Conservation (phyloP, 2,888 invertebrate species). For the Lepidonotus clava region DNA sequence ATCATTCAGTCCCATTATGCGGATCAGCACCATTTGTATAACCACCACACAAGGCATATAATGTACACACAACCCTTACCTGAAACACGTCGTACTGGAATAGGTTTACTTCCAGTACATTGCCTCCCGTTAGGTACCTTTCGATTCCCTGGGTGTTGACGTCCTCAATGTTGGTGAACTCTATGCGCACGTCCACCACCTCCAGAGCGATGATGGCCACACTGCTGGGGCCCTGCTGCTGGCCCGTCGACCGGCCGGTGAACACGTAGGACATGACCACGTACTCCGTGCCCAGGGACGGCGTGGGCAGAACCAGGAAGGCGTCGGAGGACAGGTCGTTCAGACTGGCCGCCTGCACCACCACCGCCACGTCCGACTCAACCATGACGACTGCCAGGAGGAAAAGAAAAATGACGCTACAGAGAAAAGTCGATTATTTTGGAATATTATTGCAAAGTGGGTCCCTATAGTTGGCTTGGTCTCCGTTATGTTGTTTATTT, state of each 20-base stretch:
- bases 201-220: background rate
- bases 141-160: background rate
- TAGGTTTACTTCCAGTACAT: background rate
- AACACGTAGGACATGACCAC: constrained; percentile 58
- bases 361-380: constrained; percentile 48
- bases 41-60: no score
- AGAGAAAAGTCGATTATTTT: no score
- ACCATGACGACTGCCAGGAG: constrained; percentile 52
- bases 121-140: background rate
- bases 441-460: no score
- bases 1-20: no score
- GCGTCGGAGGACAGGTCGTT: constrained; percentile 60
- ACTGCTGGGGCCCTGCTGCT: constrained; percentile 34
- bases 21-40: no score
- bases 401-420: background rate
- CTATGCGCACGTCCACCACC: background rate
- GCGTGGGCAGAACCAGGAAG: constrained; percentile 57
- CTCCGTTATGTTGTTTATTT: no score
- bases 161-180: background rate
- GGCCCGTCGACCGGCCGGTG: background rate
- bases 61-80: no score
- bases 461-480: no score
- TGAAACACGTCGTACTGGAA: constrained; percentile 9
- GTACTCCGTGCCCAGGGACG: constrained; percentile 58
- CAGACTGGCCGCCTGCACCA: constrained; percentile 57